Evolutionary conservation across 2,888 invertebrate species (phyloP).

Genomic region (Elysia crispata): DNA sequence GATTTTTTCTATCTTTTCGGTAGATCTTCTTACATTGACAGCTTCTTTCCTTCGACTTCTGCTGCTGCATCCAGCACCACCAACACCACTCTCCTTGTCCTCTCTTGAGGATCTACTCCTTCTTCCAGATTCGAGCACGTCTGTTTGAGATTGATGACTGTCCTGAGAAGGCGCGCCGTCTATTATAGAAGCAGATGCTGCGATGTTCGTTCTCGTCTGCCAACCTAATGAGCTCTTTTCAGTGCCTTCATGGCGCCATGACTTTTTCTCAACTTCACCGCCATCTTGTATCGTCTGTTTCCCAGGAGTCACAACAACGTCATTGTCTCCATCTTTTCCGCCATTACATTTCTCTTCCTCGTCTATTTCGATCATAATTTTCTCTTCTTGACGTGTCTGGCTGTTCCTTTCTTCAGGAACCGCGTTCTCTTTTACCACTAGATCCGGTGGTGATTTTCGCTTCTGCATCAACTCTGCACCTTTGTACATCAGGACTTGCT

Average conservation of each 20-base stretch:
- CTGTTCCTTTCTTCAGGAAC: constrained; percentile 57
- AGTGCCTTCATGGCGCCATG: no score
- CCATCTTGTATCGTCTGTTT: constrained; percentile 31
- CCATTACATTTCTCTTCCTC: constrained; percentile 40
- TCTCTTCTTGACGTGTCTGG: constrained; percentile 18
- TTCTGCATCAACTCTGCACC: constrained; percentile 56
- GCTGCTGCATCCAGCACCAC: not conserved
- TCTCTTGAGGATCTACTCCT: no score
- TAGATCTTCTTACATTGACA: not conserved
- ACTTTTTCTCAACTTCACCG: not conserved
- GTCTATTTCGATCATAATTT: constrained; percentile 25
- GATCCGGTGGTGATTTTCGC: not conserved
- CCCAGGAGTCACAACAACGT: constrained; percentile 31
- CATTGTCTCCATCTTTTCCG: constrained; percentile 45
- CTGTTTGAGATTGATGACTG: no score
- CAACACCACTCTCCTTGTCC: no score
- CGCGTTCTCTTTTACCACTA: constrained; percentile 51
- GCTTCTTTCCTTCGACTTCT: not conserved
- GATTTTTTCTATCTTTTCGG: constrained; percentile 19
- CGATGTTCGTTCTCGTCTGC: no score
- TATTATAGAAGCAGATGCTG: no score
- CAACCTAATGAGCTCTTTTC: no score
- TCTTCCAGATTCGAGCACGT: no score
- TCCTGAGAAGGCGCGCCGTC: no score
- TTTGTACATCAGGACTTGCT: constrained; percentile 69